Base-by-base conservation (phyloP, 1,140 invertebrate genomes). In the Bombus soroeensis region DNA sequence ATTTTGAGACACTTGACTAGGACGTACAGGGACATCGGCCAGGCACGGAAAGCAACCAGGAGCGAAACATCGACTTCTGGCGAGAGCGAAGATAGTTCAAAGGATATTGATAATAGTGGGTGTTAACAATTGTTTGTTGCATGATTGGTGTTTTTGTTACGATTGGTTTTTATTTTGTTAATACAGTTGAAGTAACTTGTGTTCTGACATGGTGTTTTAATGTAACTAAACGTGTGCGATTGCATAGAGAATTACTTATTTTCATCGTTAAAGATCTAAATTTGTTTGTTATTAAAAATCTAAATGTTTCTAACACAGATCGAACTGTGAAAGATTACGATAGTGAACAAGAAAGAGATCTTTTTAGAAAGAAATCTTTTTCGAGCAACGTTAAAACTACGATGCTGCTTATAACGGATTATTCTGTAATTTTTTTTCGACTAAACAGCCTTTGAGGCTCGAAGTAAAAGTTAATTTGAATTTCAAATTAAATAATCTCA, bases 1-100 rank as follows among this genome's bases (percentile, higher is more conserved):
- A 95, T 96, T 62, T 77, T 96, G 47, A 94, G 94, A 81, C 95
- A 96, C 84, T 90, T 96, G 34, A 93, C 90, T 37, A 91, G 89
- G 68, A 94, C 91, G 8, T 94, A 94, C 37, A 90, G 90, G 39
- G 91, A 91, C 25, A 93, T 92, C 34, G 59, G 85, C 25, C 87
- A 89, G 59, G 85, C 83, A 2, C 76, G 68, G 37, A 91, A 85
- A 71, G 66, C 59, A 18, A 59, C 68, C 15, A 73, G 81, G 25
- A 75, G 68, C 57, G 86, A 89, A 28, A 64, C 82, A 4, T 82
- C 83, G 18, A 80, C 47, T 47, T 79, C 64, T 64, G 62, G 66
- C 18, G 86, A 87, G 57, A 89, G 75, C 71, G 87, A 89, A 8
- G 87, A 91, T 2, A 82, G 53, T 13, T 70, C 75, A 2, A 87